phyloP scores from a whole-genome alignment of 2,888 invertebrate genomes.

The Panzeria rudis region DNA sequence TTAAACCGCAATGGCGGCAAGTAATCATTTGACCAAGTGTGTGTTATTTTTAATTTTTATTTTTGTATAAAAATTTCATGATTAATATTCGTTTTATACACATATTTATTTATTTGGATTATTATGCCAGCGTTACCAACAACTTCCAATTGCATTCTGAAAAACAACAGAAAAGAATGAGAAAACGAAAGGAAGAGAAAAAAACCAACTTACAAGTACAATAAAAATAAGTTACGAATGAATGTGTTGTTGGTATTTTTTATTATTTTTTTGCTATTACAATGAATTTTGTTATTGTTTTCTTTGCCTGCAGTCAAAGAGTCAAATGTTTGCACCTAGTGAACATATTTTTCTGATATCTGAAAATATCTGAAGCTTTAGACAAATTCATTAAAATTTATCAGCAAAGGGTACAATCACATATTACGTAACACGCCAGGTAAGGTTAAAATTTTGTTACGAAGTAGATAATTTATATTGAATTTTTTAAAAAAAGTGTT shows the following conservation, averaged over 20 bases:
- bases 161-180: background rate
- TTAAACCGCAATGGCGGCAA: background rate
- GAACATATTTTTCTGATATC: background rate
- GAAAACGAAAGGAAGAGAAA: background rate
- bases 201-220: conserved; percentile 26
- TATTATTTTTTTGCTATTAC: background rate
- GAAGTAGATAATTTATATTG: no score
- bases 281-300: conserved; percentile 22
- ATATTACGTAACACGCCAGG: no score
- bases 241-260: background rate
- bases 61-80: conserved; percentile 9
- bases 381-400: no score
- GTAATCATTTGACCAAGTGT: conserved; percentile 9
- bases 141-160: conserved; percentile 33
- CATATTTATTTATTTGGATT: conserved; percentile 28
- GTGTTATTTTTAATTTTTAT: background rate
- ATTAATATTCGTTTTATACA: conserved; percentile 26
- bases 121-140: conserved; percentile 37
- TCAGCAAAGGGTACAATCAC: no score
- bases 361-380: no score
- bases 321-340: conserved; percentile 23
- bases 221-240: conserved; percentile 32
- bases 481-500: no score
- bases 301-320: conserved; percentile 25
- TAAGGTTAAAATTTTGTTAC: no score